Percentiles rank a stretch among this genome's conserved stretches.
These are phyloP conservation scores for Hippopotamyrus pictus DNA, from an alignment of 2,797 vertebrate species.

Conservation along the genomic window DNA sequence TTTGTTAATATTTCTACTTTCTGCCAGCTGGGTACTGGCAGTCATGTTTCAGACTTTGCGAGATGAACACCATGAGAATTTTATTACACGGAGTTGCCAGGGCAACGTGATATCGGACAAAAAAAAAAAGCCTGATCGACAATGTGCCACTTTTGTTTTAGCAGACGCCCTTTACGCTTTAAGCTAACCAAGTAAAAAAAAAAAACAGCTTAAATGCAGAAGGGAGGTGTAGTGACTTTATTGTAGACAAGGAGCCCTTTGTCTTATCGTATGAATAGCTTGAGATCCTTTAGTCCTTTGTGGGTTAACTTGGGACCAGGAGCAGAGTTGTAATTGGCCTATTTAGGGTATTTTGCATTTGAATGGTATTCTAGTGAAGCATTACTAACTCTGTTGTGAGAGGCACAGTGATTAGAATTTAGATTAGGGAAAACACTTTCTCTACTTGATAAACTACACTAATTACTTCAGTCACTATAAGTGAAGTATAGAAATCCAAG, in stretches of 20 bases:
- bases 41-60: slow-evolving; percentile 48
- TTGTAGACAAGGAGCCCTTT: slow-evolving; percentile 91
- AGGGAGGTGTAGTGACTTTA: slow-evolving; percentile 74
- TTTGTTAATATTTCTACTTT: slow-evolving; percentile 66
- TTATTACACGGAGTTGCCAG: slow-evolving; percentile 54
- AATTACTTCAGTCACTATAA: slow-evolving; percentile 84
- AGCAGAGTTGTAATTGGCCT: slow-evolving; percentile 94
- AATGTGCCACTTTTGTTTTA: slow-evolving; percentile 71
- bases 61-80: slow-evolving; percentile 36
- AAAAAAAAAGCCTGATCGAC: slow-evolving; percentile 44
- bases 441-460: slow-evolving; percentile 81
- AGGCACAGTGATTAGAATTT: slow-evolving; percentile 91
- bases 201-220: slow-evolving; percentile 37
- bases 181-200: slow-evolving; percentile 12
- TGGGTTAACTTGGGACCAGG: slow-evolving; percentile 71
- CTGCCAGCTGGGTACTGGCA: slow-evolving; percentile 66
- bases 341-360: slow-evolving; percentile 97
- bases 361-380: slow-evolving; percentile 83
- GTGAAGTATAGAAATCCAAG: slow-evolving; percentile 61
- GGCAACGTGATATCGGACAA: slow-evolving; percentile 44
- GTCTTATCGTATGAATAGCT: slow-evolving; percentile 81
- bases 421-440: slow-evolving; percentile 85
- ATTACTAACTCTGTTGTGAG: slow-evolving; percentile 85
- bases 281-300: slow-evolving; percentile 71
- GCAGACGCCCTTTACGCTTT: slow-evolving; percentile 53